Percentiles rank a stretch among this genome's conserved stretches.
These are phyloP conservation scores for Macrotus californicus DNA, from an alignment of 2,113 vertebrate species.

Conservation along the genomic window DNA sequence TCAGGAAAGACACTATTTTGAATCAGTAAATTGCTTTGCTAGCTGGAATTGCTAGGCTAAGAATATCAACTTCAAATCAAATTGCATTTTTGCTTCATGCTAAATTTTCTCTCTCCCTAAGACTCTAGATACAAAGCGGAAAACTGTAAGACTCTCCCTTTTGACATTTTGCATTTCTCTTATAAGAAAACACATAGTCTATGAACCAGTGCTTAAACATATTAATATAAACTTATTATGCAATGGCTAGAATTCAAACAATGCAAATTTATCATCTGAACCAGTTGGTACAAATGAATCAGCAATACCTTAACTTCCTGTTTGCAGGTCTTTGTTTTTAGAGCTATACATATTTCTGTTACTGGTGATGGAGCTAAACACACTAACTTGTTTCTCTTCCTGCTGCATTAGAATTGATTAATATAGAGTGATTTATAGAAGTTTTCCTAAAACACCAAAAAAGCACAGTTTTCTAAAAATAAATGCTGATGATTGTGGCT, in stretches of 20 bases:
- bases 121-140: neutral
- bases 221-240: neutral
- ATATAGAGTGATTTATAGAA: neutral
- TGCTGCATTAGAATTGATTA: constrained; percentile 3
- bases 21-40: constrained; percentile 19
- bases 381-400: neutral
- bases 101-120: constrained; percentile 22
- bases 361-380: neutral
- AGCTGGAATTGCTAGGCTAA: neutral
- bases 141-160: neutral
- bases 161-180: neutral
- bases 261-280: neutral
- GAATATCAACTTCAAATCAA: constrained; percentile 22
- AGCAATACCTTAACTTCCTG: neutral
- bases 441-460: neutral
- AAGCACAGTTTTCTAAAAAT: neutral
- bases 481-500: neutral
- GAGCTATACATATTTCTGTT: neutral
- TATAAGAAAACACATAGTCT: neutral
- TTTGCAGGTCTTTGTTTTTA: neutral
- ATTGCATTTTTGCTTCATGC: constrained; percentile 22
- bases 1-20: neutral
- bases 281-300: neutral
- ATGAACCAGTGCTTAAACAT: neutral
- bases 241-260: neutral